Conservation (phyloP, 2,888 invertebrate genomes). For the Scaptomyza polygonia region DNA sequence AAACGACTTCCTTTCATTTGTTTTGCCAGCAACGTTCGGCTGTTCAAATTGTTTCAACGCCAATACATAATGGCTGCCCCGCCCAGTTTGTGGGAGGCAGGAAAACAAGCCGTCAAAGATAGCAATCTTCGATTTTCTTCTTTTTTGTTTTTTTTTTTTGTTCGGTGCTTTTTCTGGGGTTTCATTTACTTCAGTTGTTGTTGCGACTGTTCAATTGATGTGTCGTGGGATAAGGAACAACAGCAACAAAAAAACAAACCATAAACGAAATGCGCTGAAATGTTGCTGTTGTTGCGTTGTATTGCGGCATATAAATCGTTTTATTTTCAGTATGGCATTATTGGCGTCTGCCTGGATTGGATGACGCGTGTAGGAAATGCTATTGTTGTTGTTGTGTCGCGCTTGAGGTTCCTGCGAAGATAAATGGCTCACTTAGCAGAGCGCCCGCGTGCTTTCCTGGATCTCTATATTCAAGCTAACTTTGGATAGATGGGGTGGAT, state of each 20-base stretch:
- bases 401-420: conserved; percentile 82
- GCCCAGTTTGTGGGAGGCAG: conserved; percentile 60
- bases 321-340: conserved; percentile 71
- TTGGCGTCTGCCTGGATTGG: conserved; percentile 74
- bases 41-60: conserved; percentile 83
- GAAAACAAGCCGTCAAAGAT: conserved; percentile 81
- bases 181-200: conserved; percentile 68
- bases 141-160: conserved; percentile 51
- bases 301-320: conserved; percentile 81
- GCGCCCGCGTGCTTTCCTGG: conserved; percentile 31
- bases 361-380: conserved; percentile 71
- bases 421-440: conserved; percentile 84
- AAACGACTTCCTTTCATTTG: conserved; percentile 84
- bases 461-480: conserved; percentile 24
- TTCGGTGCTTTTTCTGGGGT: conserved; percentile 48
- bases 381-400: conserved; percentile 66
- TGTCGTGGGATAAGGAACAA: conserved; percentile 72
- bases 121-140: conserved; percentile 82
- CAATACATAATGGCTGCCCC: conserved; percentile 82
- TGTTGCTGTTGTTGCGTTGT: conserved; percentile 55
- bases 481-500: conserved; percentile 3
- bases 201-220: conserved; percentile 69
- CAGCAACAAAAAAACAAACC: conserved; percentile 29
- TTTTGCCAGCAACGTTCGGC: conserved; percentile 54
- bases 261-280: conserved; percentile 50